These are phyloP conservation scores for Ditula angustiorana DNA, from an alignment of 2,888 invertebrate genomes.

Conservation along the genomic window DNA sequence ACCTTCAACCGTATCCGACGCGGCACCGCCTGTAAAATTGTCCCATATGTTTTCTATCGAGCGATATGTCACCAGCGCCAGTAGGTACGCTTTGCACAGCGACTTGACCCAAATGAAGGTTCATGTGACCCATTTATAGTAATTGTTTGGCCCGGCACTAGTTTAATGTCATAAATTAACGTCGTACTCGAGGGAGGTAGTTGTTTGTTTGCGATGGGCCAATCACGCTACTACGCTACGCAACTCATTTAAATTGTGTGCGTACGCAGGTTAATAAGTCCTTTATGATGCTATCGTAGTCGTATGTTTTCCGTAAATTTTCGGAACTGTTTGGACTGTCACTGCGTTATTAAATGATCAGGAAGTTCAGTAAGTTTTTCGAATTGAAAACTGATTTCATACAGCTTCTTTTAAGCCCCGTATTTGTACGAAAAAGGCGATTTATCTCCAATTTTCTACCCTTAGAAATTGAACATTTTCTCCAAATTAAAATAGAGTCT, in stretches of 20 bases:
- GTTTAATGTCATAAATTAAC: background rate
- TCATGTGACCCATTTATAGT: slow-evolving; percentile 25
- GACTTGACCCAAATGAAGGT: slow-evolving; percentile 20
- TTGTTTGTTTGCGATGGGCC: background rate
- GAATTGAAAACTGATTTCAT: no score
- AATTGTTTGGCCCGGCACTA: slow-evolving; percentile 8
- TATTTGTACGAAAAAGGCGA: no score
- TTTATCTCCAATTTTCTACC: no score
- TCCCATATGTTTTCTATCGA: background rate
- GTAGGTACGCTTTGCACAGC: slow-evolving; percentile 3
- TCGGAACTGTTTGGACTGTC: no score
- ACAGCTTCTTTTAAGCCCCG: no score
- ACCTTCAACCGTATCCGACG: no score
- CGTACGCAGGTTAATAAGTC: background rate
- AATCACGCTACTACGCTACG: background rate
- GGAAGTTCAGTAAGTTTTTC: no score
- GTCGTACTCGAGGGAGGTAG: background rate
- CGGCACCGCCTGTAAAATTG: background rate
- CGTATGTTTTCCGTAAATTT: no score
- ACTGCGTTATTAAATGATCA: no score
- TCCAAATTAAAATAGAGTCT: no score
- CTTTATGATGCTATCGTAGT: no score
- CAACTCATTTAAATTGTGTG: background rate
- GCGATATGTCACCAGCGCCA: slow-evolving; percentile 10
- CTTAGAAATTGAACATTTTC: no score